A percentile compares a stretch with the other conserved stretches of the same genome.
These are phyloP conservation scores for Coleophora flavipennella DNA, from an alignment of 2,888 invertebrate species.

Conservation along the genomic window DNA sequence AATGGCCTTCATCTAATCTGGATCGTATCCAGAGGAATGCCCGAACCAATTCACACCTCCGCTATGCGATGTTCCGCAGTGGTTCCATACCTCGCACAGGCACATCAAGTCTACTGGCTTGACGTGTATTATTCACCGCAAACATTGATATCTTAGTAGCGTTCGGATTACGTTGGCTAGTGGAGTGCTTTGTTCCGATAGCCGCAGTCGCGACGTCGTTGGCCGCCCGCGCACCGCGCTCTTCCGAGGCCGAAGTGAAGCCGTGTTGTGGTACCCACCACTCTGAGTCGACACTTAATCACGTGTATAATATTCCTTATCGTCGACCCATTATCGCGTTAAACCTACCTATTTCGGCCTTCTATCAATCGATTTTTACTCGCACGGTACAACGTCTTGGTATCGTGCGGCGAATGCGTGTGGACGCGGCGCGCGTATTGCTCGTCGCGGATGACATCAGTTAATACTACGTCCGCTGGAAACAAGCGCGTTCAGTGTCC, in stretches of 20 bases:
- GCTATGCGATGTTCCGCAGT: conserved; percentile 14
- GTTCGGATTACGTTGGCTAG: conserved; percentile 59
- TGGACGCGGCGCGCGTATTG: conserved; percentile 53
- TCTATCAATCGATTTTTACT: conserved; percentile 50
- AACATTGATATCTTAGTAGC: conserved; percentile 59
- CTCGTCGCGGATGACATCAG: conserved; percentile 68
- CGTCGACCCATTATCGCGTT: conserved; percentile 66
- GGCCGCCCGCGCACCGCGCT: conserved; percentile 61
- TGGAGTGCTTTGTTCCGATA: conserved; percentile 49
- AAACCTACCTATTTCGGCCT: conserved; percentile 55
- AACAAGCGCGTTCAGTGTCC: conserved; percentile 66
- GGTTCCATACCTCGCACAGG: conserved; percentile 30
- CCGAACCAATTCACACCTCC: conserved; percentile 28
- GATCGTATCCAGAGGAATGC: conserved; percentile 55
- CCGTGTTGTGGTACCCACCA: conserved; percentile 52
- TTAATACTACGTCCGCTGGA: conserved; percentile 66
- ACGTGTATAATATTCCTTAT: conserved; percentile 66
- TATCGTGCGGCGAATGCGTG: conserved; percentile 49
- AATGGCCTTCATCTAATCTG: conserved; percentile 42
- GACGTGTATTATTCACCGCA: conserved; percentile 54
- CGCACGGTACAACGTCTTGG: conserved; percentile 43
- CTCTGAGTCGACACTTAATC: conserved; percentile 66
- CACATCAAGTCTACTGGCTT: conserved; percentile 42
- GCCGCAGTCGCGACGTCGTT: conserved; percentile 57
- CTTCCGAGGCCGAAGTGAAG: conserved; percentile 56